Base-by-base conservation (phyloP, 1,140 invertebrate species). In the Maconellicoccus hirsutus region DNA sequence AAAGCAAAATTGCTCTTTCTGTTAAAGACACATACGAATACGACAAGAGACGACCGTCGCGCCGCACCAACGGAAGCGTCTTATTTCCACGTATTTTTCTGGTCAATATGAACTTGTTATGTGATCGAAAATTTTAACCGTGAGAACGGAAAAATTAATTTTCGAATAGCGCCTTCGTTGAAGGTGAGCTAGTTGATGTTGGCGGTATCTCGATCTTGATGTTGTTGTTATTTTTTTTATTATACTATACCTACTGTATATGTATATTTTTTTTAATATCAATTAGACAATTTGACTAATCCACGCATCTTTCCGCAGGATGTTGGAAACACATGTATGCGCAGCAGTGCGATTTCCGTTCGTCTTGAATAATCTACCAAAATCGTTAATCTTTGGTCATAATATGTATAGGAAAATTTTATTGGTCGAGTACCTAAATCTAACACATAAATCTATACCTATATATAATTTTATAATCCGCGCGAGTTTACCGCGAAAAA, bases 71-170 rank as follows among this genome's bases (percentile, higher is more conserved):
- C 42, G 42, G 42, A 52, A 52, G n/a, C 42, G 3, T 52, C 42
- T 16, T 16, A 52, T 52, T 19, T 52, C 42, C 42, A 6, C 6
- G 42, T 52, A 52, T 19, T 52, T 52, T 52, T 33, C 29, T 52
- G 42, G 42, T 52, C 42, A 52, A 52, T 52, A 52, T 52, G 42
- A 52, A 52, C 12, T 52, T 52, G 42, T 52, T 52, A 52, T 16
- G n/a, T 52, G n/a, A 52, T 52, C 42, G 42, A 52, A 52, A 52
- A 52, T 52, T 52, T 52, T 19, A 16, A 52, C 6, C 42, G 42
- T 52, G 42, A 52, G 42, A 52, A 52, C 42, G 42, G 42, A 52
- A 52, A 52, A 52, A 52, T 52, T 52, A 52, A 52, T 52, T 52
- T 52, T 52, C 42, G 42, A 52, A 52, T 19, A 19, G 10, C 16